Percentiles rank a stretch among this genome's conserved stretches.
These are phyloP conservation scores for Selenia dentaria DNA, from an alignment of 2,888 invertebrate genomes.

Conservation along the genomic window DNA sequence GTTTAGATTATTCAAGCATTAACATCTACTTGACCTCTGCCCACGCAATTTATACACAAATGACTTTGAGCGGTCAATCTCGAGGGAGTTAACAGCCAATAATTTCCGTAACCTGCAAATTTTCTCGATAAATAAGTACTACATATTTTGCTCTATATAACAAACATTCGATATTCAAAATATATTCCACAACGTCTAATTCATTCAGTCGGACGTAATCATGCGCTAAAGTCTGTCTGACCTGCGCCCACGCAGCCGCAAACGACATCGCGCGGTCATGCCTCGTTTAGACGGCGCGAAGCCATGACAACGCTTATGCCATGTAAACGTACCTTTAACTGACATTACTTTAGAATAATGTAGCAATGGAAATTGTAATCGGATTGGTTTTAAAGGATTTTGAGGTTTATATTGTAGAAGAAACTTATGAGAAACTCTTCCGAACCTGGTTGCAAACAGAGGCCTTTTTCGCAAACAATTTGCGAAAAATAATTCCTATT, in stretches of 20 bases:
- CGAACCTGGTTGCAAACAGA: too few relatives aligned
- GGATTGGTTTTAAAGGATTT: neutral
- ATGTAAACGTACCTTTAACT: slow-evolving; percentile 27
- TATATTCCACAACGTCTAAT: slow-evolving; percentile 20
- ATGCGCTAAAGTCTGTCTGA: slow-evolving; percentile 33
- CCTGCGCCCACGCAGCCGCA: slow-evolving; percentile 33
- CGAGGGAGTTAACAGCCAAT: neutral
- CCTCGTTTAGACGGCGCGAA: slow-evolving; percentile 10
- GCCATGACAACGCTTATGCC: slow-evolving; percentile 11
- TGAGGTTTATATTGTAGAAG: neutral
- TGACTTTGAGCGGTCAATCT: neutral
- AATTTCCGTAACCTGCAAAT: neutral
- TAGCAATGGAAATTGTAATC: neutral
- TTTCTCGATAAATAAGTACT: neutral
- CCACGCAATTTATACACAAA: slow-evolving; percentile 11
- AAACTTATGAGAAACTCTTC: too few relatives aligned
- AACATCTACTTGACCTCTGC: slow-evolving; percentile 7
- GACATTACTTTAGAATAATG: slow-evolving; percentile 4
- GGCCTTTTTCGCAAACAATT: too few relatives aligned
- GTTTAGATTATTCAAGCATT: slow-evolving; percentile 8
- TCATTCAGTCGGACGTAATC: slow-evolving; percentile 30
- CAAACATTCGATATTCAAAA: slow-evolving; percentile 13
- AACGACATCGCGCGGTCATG: slow-evolving; percentile 16
- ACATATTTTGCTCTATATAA: neutral
- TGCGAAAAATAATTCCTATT: too few relatives aligned